Base-by-base conservation (phyloP, 2,797 vertebrate genomes). In the Psittacula derbiana region DNA sequence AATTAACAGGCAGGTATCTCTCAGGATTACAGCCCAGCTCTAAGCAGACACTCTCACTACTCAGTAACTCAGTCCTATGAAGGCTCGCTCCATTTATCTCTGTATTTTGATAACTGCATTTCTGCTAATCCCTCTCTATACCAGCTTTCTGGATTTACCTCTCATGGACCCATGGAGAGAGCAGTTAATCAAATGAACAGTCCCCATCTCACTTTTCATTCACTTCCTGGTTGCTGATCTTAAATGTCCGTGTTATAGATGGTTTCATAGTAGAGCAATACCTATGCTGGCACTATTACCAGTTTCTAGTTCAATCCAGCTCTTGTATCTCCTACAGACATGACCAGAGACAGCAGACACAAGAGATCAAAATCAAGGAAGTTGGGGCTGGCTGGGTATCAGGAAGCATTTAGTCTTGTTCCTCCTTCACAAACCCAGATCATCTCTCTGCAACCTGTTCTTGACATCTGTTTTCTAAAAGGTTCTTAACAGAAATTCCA, bases 1-100 rank as follows among this genome's bases (percentile, higher is more conserved):
- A 97, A 97, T 96, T 95, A 95, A 86, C 49, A 86, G 82, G 80
- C 93, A 96, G 90, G 75, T 92, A 78, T 91, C 94, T 96, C 94
- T 90, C 88, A 80, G 84, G 89, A 97, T 86, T 58, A 81, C 58
- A 91, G 81, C 49, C 50, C 36, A 74, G 50, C 60, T 88, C n/a
- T 80, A 74, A 93, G 86, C 90, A 93, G 69, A 86, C 65, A 27
- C 49, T 85, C 87, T 75, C 70, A 24, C 78, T 76, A 13, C 64
- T 86, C 57, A 61, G 80, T 81, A 88, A 47, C 58, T 81, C 90
- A 91, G 86, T 41, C 62, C 86, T 64, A 52, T 27, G 53, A 91
- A 74, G 30, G 25, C 62, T 96, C 69, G 50, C 38, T 84, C 60
- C 38, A 86, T 65, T 74, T 90, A 76, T 90, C 58, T 75, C 57